Base-by-base conservation (phyloP, 2,797 vertebrate species). In the Sebastes matsubarae region DNA sequence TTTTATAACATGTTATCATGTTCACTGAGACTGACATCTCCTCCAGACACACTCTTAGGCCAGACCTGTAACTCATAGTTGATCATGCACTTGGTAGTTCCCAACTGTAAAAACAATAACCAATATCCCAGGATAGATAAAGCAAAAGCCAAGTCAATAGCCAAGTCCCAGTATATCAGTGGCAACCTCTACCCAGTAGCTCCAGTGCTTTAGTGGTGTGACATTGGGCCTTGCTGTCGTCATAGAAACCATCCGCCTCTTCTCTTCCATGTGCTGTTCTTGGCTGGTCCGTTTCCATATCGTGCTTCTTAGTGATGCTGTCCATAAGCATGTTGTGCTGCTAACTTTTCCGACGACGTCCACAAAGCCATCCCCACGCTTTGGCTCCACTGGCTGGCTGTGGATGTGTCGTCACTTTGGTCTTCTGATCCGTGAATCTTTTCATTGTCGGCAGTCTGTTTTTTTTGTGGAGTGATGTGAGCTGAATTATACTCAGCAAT, bases 251-350 rank as follows among this genome's bases (percentile, higher is more conserved):
- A 87, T 87, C 75, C 8, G 7, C 71, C 78, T 84, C 68, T 59
- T 67, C 20, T 58, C 73, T 11, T 82, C 58, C 74, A 66, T 91
- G 73, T 87, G 67, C 80, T 80, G 65, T 50, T 75, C 65, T 67
- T 68, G 67, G 82, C 87, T 87, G 78, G 52, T 86, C 75, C 9
- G 79, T 84, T 61, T 89, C 65, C 82, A 85, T 81, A 14, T 25
- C 25, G 54, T 80, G 87, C 85, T 90, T 90, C 64, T 71, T 7
- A 24, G 80, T 87, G 69, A 71, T 25, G 6, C 22, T 65, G 64
- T 87, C 69, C 68, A 79, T 77, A 1, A 77, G 91, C 91, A 93
- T 94, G 94, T 88, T 73, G 72, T 78, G 85, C 83, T 71, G 66
- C 85, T 79, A 74, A 72, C 75, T 64, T 30, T 50, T 68, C 38